Percentiles rank a stretch among this genome's conserved stretches.
Conservation (phyloP, 2,888 invertebrate genomes). For the Cinara cedri region DNA sequence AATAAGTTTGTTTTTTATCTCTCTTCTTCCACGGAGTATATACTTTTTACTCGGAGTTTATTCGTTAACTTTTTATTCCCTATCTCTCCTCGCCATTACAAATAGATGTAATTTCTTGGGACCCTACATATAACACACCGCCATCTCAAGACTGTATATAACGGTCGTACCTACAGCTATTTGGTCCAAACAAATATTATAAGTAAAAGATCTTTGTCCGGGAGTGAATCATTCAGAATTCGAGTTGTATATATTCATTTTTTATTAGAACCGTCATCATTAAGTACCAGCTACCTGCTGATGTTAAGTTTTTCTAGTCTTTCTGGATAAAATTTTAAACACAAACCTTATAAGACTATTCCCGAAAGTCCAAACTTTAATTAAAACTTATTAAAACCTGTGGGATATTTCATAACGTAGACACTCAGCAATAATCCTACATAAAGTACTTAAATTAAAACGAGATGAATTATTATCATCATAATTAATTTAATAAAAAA, state of each 20-base stretch:
- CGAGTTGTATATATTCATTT: neutral
- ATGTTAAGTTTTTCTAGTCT: too few relatives aligned
- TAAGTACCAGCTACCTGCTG: too few relatives aligned
- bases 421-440: neutral
- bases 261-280: neutral
- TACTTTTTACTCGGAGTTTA: slow-evolving; percentile 43
- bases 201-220: neutral
- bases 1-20: slow-evolving; percentile 56
- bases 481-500: too few relatives aligned
- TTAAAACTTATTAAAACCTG: neutral
- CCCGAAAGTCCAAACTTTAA: neutral
- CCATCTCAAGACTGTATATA: neutral
- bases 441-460: neutral
- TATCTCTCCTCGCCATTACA: slow-evolving; percentile 10
- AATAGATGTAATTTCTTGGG: slow-evolving; percentile 47
- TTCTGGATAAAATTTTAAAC: neutral
- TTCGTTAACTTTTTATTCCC: slow-evolving; percentile 47
- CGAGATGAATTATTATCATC: neutral
- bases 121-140: neutral
- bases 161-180: neutral
- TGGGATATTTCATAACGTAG: neutral
- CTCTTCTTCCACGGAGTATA: slow-evolving; percentile 29
- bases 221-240: neutral
- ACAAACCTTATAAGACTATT: neutral
- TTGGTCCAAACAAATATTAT: neutral